A percentile compares a stretch with the other conserved stretches of the same genome.
Evolutionary conservation across 2,888 invertebrate genomes (phyloP).

Genomic region (Caenorhabditis sinica): DNA sequence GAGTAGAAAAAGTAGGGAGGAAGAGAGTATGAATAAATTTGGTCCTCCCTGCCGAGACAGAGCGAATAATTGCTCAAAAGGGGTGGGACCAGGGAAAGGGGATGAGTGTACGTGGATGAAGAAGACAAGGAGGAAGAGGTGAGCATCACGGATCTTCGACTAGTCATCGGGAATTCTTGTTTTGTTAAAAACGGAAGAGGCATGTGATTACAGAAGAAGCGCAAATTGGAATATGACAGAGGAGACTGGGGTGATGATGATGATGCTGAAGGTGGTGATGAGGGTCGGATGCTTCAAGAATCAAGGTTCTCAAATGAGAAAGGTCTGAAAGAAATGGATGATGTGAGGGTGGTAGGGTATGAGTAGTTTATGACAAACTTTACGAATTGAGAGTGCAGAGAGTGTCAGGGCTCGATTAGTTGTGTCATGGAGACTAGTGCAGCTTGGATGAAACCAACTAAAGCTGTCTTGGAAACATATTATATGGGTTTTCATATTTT

Average conservation of each 20-base stretch:
- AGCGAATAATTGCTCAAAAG: constrained; percentile 47
- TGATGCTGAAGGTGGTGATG: constrained; percentile 7
- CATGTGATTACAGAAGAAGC: constrained; percentile 56
- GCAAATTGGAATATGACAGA: constrained; percentile 56
- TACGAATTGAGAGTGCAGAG: neutral
- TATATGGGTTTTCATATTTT: too few relatives aligned
- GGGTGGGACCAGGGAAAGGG: neutral
- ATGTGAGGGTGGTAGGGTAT: neutral
- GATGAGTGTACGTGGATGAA: constrained; percentile 36
- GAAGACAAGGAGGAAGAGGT: constrained; percentile 29
- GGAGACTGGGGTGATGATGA: neutral
- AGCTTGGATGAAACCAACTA: neutral
- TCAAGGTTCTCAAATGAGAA: constrained; percentile 38
- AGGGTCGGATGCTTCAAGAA: constrained; percentile 28
- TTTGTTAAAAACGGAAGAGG: constrained; percentile 48
- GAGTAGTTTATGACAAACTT: neutral
- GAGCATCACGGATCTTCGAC: constrained; percentile 32
- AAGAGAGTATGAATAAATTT: constrained; percentile 59
- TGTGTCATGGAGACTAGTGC: constrained; percentile 12
- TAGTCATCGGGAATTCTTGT: constrained; percentile 35
- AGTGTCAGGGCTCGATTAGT: neutral
- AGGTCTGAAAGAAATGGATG: constrained; percentile 10
- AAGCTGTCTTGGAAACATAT: neutral
- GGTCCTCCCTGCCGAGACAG: constrained; percentile 18
- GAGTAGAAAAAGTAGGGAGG: neutral